Evolutionary conservation across 2,888 invertebrate species (phyloP), one percentile per base, ranked within the genome.

Genomic region (Taenaris catops): DNA sequence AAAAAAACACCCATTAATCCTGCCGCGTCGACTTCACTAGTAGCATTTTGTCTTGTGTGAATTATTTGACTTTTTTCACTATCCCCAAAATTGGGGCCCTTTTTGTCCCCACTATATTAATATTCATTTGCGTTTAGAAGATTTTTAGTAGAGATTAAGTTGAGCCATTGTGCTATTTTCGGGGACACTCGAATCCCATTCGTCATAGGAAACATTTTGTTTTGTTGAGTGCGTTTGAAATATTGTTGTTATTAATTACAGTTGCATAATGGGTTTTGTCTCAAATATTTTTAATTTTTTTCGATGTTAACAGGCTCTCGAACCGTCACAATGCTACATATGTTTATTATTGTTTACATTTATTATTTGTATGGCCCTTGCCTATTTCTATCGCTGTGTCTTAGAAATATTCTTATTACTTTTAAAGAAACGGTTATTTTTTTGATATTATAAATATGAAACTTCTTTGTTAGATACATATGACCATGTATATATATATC

Each of bases 121-220:
- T 63, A 62, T 62, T 59, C 54, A 56, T 62, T 62, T 59, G 53
- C 60, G 53, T 62, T 66, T 58, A 56, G 58, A 63, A 72, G 70
- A 69, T 75, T 68, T 64, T 68, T 64, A 58, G 62, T 59, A 46
- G 54, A 68, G 73, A 81, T 78, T 80, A 72, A 58, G 56, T 53
- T 52, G 39, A 29, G 28, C 55, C 46, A 61, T 63, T 65, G 60
- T 65, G 57, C 69, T 76, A 80, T 80, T 79, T 74, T 64, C 45
- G 43, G 68, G 66, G 57, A 58, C 51, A 42, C 37, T 24, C 28
- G 24, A 41, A 26, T 25, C 21, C 39, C 49, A 63, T 71, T 74
- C 65, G 62, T 73, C 69, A 75, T 64, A 66, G 63, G n/a, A 56
- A 62, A 58, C 57, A 47, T 59, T 57, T 68, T 63, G 60, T 68